Evolutionary conservation across 2,888 invertebrate genomes (phyloP).

Genomic region (Archips xylosteana): DNA sequence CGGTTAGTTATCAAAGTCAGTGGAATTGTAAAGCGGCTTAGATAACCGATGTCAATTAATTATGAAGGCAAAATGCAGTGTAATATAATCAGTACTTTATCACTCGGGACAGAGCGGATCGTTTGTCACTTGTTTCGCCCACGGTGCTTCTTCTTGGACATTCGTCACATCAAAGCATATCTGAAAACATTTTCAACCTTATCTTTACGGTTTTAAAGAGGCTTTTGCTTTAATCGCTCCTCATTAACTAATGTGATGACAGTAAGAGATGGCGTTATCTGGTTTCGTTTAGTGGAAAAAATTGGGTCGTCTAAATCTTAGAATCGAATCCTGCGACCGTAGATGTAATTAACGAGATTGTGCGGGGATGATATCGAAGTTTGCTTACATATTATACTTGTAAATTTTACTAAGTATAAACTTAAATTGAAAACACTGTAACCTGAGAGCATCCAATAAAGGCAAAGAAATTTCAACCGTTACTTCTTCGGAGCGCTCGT

Average conservation of each 20-base stretch:
- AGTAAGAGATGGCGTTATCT: constrained; percentile 77
- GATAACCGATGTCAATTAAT: constrained; percentile 81
- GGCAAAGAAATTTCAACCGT: constrained; percentile 47
- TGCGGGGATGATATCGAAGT: constrained; percentile 19
- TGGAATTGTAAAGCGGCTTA: constrained; percentile 63
- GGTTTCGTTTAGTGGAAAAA: constrained; percentile 73
- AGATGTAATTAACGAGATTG: constrained; percentile 32
- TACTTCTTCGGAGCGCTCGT: constrained; percentile 47
- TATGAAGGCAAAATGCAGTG: constrained; percentile 80
- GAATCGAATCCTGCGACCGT: constrained; percentile 30
- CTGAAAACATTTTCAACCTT: constrained; percentile 63
- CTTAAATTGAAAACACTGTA: constrained; percentile 24
- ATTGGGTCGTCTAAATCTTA: constrained; percentile 62
- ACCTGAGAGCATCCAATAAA: constrained; percentile 29
- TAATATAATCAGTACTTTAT: constrained; percentile 85
- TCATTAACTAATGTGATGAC: constrained; percentile 76
- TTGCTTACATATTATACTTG: constrained; percentile 14
- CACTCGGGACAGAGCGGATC: constrained; percentile 79
- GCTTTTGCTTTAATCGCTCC: constrained; percentile 56
- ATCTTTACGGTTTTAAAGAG: constrained; percentile 57
- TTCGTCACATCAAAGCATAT: constrained; percentile 66
- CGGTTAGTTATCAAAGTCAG: constrained; percentile 62
- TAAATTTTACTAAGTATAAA: neutral
- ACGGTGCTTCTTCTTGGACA: constrained; percentile 72
- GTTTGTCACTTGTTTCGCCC: constrained; percentile 83